phyloP scores from a whole-genome alignment of 2,797 vertebrate species.

The Melopsittacus undulatus region DNA sequence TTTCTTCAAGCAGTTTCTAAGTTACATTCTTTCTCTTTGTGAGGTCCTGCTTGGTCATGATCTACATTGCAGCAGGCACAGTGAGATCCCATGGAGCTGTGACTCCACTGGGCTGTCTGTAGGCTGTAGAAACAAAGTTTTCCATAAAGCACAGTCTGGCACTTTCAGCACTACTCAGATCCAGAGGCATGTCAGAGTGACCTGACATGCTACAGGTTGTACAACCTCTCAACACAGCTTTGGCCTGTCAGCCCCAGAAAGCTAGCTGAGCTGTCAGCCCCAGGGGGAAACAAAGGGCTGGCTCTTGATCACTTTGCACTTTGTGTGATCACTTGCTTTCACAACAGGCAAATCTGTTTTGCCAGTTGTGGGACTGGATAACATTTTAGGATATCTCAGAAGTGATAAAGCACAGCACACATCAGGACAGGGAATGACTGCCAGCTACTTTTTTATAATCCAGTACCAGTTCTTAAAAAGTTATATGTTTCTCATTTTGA shows the following conservation, averaged over 20 bases:
- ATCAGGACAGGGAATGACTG: background rate
- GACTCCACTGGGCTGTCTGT: background rate
- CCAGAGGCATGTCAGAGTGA: slow-evolving; percentile 1
- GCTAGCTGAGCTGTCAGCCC: background rate
- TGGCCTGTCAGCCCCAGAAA: background rate
- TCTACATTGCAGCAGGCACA: background rate
- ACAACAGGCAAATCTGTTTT: background rate
- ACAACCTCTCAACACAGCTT: background rate
- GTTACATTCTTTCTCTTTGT: background rate
- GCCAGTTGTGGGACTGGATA: background rate
- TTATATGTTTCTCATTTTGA: background rate
- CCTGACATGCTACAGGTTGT: slow-evolving; percentile 4
- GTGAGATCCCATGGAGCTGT: background rate
- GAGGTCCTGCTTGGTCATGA: background rate
- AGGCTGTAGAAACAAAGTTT: background rate
- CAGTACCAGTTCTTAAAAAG: background rate
- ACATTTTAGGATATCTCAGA: background rate
- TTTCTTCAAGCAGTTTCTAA: background rate
- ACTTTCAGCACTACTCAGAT: background rate
- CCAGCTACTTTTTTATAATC: background rate
- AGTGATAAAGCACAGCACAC: background rate
- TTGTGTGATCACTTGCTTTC: background rate
- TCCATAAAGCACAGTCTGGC: background rate
- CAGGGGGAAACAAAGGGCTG: slow-evolving; percentile 3
- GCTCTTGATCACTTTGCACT: background rate